A percentile compares a stretch with the other conserved stretches of the same genome.
Evolutionary conservation across 2,113 vertebrate genomes (phyloP).

Genomic region (Thermophis baileyi): DNA sequence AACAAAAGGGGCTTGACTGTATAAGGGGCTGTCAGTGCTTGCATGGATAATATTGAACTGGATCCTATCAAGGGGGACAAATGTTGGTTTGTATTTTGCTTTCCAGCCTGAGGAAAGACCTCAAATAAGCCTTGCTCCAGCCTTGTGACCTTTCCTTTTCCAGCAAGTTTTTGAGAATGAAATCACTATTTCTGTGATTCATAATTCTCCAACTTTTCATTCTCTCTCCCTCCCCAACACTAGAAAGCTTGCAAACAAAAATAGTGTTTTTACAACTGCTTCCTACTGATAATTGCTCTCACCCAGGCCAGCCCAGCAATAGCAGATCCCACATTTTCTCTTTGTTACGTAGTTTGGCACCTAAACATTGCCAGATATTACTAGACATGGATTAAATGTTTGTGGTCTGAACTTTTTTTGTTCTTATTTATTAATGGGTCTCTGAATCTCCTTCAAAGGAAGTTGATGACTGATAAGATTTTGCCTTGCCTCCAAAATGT

Average conservation of each 20-base stretch:
- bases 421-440: conserved; percentile 14
- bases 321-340: conserved; percentile 61
- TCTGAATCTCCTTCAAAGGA: conserved; percentile 34
- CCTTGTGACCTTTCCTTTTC: conserved; percentile 47
- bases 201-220: conserved; percentile 39
- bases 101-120: conserved; percentile 41
- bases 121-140: conserved; percentile 37
- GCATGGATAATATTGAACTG: conserved; percentile 40
- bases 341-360: conserved; percentile 17
- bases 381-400: conserved; percentile 50
- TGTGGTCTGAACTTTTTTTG: conserved; percentile 44
- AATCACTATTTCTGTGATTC: conserved; percentile 58
- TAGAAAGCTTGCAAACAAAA: conserved; percentile 53
- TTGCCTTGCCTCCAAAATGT: not conserved
- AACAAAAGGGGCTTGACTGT: conserved; percentile 29
- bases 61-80: conserved; percentile 43
- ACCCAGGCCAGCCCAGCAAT: conserved; percentile 45
- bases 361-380: conserved; percentile 25
- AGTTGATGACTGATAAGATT: not conserved
- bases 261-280: conserved; percentile 64
- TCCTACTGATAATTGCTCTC: conserved; percentile 61
- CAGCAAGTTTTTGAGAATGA: conserved; percentile 47
- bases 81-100: conserved; percentile 45
- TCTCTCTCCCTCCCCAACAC: conserved; percentile 15
- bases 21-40: conserved; percentile 7